Conservation (phyloP, 2,797 vertebrate species). For the Lateolabrax maculatus region DNA sequence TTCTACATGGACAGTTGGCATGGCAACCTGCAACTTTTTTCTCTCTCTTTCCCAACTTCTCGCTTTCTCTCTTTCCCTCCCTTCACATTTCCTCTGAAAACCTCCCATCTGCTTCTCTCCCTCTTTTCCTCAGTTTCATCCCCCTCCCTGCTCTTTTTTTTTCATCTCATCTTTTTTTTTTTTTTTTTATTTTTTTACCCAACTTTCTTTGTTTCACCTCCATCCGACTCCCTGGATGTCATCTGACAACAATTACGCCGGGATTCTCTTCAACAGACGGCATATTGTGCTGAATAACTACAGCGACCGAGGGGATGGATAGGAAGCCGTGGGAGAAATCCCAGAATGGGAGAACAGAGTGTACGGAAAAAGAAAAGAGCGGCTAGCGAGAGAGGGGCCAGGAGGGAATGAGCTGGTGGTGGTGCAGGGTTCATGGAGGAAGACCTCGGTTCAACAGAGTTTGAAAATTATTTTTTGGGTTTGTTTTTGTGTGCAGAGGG, state of each 20-base stretch:
- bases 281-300: slow-evolving; percentile 51
- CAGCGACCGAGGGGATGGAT: slow-evolving; percentile 35
- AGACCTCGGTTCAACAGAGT: slow-evolving; percentile 44
- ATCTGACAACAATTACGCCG: slow-evolving; percentile 84
- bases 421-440: slow-evolving; percentile 48
- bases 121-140: slow-evolving; percentile 15
- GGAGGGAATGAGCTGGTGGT: slow-evolving; percentile 71
- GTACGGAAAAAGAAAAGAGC: slow-evolving; percentile 61
- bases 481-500: slow-evolving; percentile 47
- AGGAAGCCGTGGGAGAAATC: slow-evolving; percentile 38
- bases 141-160: slow-evolving; percentile 3
- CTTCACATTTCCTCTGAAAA: slow-evolving; percentile 44
- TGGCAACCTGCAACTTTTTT: slow-evolving; percentile 73
- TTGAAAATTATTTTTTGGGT: slow-evolving; percentile 43
- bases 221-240: slow-evolving; percentile 60
- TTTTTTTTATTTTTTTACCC: slow-evolving; percentile 6
- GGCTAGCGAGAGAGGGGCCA: slow-evolving; percentile 43
- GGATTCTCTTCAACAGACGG: slow-evolving; percentile 63
- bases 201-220: slow-evolving; percentile 61
- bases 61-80: slow-evolving; percentile 37
- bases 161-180: slow-evolving; percentile 1
- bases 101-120: slow-evolving; percentile 51
- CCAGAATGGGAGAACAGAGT: slow-evolving; percentile 56
- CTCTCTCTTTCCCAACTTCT: slow-evolving; percentile 35
- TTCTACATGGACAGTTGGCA: slow-evolving; percentile 66